Evolutionary conservation across 92 coral and sea anemone genomes (phyloP), one percentile per base, ranked within the genome.

Genomic region (Plumapathes pennacea): DNA sequence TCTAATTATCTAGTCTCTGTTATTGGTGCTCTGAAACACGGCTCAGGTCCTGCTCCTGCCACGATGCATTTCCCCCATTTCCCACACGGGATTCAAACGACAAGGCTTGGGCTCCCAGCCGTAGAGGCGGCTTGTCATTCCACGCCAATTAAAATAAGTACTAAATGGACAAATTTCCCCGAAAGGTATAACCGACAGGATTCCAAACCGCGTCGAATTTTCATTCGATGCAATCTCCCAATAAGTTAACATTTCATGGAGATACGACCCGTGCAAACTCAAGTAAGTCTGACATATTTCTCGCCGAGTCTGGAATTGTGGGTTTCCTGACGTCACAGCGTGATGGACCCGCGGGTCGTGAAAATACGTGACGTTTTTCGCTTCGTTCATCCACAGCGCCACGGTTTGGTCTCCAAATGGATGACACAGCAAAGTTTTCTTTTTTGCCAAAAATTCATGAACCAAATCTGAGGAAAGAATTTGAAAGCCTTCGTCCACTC

Each of bases 401-500:
- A 92, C 50, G 23, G 90, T 76, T 53, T 92, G 98, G 50, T 92
- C 98, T 1, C 98, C 98, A 46, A 60, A 92, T 2, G 98, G 96
- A 55, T 92, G 98, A 36, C 98, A 92, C 51, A 92, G 74, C 42
- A 92, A 76, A 4, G 68, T 46, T 40, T 56, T 50, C 42, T 70
- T 82, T 27, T 72, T 79, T 15, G 74, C 30, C 33, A 85, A 62
- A 38, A 92, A 92, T 42, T 84, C 92, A 43, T 61, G 67, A 1
- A 81, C 82, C 32, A 92, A 67, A 32, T 80, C 90, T n/a, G 54
- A 65, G 29, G 90, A 81, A 19, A 92, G 66, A 38, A 92, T 54
- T 18, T 88, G 60, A 50, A 92, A 92, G 6, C 96, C 98, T 19
- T 92, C 98, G 62, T 92, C 98, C 28, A 84, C 84, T 27, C 98